Conservation (phyloP, 64 coral and sea anemone genomes). For the Actinia equina region DNA sequence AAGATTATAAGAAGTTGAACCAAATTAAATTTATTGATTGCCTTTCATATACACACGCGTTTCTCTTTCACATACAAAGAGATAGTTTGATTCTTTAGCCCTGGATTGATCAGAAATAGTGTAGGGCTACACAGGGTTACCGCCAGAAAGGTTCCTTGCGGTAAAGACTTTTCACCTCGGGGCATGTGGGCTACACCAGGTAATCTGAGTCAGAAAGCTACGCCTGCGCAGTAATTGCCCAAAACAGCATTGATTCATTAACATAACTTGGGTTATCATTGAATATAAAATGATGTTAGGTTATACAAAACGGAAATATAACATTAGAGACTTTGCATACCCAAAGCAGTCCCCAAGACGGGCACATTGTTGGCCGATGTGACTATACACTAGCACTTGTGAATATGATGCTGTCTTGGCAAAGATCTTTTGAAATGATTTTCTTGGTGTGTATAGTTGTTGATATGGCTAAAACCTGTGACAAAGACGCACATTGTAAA, state of each 20-base stretch:
- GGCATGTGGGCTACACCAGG: too few species aligned
- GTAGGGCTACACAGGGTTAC: too few species aligned
- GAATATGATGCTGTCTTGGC: background rate
- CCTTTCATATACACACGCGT: too few species aligned
- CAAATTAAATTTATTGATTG: too few species aligned
- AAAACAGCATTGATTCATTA: background rate
- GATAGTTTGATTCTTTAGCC: too few species aligned
- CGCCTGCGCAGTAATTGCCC: background rate
- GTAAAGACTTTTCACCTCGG: too few species aligned
- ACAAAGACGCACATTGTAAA: background rate
- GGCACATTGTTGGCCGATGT: background rate
- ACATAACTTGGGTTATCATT: background rate
- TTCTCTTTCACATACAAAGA: too few species aligned
- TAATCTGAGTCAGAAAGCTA: background rate
- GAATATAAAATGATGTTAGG: background rate
- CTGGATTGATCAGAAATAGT: too few species aligned
- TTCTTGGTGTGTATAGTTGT: background rate
- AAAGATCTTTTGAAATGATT: background rate
- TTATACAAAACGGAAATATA: background rate
- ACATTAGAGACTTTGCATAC: background rate
- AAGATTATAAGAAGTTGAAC: too few species aligned
- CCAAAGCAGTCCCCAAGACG: background rate
- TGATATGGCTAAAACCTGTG: background rate
- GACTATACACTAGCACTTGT: background rate
- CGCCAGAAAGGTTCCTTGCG: too few species aligned